These are phyloP conservation scores for Colinus virginianus DNA, from an alignment of 2,113 vertebrate genomes.

Conservation along the genomic window DNA sequence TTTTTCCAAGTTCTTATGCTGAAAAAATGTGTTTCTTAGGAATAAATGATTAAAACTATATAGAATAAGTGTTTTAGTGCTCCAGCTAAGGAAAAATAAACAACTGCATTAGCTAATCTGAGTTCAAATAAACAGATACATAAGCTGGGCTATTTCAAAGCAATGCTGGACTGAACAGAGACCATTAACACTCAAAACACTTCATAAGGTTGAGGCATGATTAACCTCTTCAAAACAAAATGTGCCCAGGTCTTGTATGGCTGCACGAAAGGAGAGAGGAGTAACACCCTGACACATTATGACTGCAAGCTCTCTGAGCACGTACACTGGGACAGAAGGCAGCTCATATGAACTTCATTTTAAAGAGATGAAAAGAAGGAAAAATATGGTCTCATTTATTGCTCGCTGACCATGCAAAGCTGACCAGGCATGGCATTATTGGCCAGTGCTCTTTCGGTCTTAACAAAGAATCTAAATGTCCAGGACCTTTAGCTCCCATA, in stretches of 20 bases:
- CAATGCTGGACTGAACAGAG: slow-evolving; percentile 10
- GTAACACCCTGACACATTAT: background rate
- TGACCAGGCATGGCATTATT: background rate
- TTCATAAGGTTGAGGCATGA: slow-evolving; percentile 21
- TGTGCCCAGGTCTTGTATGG: background rate
- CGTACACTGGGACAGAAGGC: fast-evolving
- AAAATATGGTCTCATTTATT: background rate
- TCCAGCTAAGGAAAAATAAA: slow-evolving; percentile 59
- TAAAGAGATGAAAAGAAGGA: background rate
- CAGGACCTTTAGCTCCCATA: background rate
- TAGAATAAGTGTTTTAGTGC: slow-evolving; percentile 13
- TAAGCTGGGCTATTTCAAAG: slow-evolving; percentile 30
- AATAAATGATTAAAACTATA: slow-evolving; percentile 17
- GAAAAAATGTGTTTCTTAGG: slow-evolving; percentile 26
- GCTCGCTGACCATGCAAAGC: background rate
- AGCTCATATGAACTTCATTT: background rate
- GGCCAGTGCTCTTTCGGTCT: background rate
- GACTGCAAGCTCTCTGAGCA: background rate
- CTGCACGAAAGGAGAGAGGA: background rate
- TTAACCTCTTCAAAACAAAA: slow-evolving; percentile 40
- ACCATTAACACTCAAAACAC: slow-evolving; percentile 28
- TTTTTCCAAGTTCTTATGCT: slow-evolving; percentile 42
- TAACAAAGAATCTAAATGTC: background rate
- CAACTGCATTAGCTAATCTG: slow-evolving; percentile 49
- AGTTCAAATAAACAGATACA: slow-evolving; percentile 58